Evolutionary conservation across 2,797 vertebrate species (phyloP), one percentile per base, ranked within the genome.

Genomic region (Podarcis siculus): DNA sequence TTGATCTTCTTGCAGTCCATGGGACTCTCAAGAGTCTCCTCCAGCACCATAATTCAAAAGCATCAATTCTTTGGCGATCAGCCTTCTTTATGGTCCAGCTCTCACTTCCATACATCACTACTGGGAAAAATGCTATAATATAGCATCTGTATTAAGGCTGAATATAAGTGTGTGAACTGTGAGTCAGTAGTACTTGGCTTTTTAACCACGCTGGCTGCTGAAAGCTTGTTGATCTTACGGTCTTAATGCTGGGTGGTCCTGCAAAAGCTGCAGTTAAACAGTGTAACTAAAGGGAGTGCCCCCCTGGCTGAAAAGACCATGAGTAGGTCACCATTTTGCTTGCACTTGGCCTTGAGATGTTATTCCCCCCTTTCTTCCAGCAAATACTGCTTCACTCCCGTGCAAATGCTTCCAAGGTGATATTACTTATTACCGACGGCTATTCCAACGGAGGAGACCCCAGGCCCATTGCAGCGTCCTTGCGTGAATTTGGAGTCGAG

Each of bases 371-470:
- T 73, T 82, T 92, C 69, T 97, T 90, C 37, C 97, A 99, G 99
- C 98, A 99, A 99, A 99, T 99, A 95, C 94, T 99, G 61, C 97
- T 96, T n/a, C 97, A 98, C 86, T 98, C 99, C 37, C 97, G 98
- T 42, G 93, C 97, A 61, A 99, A 99, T 64, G 96, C 98, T 72
- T 98, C 98, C 13, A 99, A 98, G 94, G 99, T 97, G 23, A 99
- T 99, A 92, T 99, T 99, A 96, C 98, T 99, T 85, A 99, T 99
- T 93, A 99, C 99, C 1, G 99, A 99, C 12, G 99, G 99, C 13
- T 99, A 99, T 97, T 99, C 99, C 42, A 99, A 99, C 0, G 99
- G 99, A 0, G 99, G 99, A 35, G 99, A 99, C 94, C 99, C 99
- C 1, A 98, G 99, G 79, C 98, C 98, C 0, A 95, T 99, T 85